Conservation (phyloP, 2,797 vertebrate genomes). For the Salmo trutta region DNA sequence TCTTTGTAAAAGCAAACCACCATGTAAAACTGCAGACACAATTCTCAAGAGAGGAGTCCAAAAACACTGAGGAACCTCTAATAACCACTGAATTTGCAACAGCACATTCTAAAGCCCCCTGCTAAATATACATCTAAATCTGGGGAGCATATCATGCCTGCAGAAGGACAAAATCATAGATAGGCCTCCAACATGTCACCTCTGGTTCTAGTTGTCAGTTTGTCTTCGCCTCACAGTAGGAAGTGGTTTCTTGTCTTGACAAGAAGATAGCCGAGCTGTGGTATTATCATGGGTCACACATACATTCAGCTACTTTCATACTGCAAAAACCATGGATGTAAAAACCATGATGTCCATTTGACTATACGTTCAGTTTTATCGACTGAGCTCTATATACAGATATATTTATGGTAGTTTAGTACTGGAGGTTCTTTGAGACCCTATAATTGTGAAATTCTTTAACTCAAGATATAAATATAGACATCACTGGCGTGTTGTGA, state of each 20-base stretch:
- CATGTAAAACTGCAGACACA: neutral
- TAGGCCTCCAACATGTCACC: constrained; percentile 51
- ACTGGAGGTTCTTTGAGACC: too few relatives aligned
- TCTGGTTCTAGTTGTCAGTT: constrained; percentile 58
- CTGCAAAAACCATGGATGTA: neutral
- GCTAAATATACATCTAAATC: constrained; percentile 54
- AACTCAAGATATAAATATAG: too few relatives aligned
- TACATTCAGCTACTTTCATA: constrained; percentile 31
- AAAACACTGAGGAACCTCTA: neutral
- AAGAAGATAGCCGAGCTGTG: constrained; percentile 70
- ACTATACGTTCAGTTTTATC: neutral
- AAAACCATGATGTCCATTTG: too few relatives aligned
- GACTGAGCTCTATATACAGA: neutral
- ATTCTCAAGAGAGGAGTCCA: neutral
- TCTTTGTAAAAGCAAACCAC: neutral
- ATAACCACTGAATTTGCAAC: neutral
- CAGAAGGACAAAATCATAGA: constrained; percentile 68
- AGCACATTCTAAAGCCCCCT: neutral
- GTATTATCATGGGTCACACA: constrained; percentile 64
- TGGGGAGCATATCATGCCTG: constrained; percentile 61
- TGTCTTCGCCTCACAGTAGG: constrained; percentile 58
- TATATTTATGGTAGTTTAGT: neutral
- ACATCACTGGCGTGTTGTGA: neutral
- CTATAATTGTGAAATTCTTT: too few relatives aligned
- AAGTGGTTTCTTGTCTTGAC: constrained; percentile 76